A percentile compares a stretch with the other conserved stretches of the same genome.
Evolutionary conservation across 2,888 invertebrate genomes (phyloP).

Genomic region (Tetragonula carbonaria): DNA sequence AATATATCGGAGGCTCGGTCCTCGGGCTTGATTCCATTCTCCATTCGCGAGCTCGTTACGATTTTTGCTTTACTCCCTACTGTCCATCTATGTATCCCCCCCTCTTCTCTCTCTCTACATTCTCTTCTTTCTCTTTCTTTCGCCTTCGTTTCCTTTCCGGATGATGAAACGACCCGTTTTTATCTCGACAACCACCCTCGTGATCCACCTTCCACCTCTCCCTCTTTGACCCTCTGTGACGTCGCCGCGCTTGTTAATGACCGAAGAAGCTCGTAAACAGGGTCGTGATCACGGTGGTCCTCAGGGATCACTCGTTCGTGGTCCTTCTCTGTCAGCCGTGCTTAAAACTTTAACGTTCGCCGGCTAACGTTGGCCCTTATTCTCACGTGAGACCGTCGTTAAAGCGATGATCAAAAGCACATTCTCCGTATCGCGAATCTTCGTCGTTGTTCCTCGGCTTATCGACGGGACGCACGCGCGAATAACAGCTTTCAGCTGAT

Average conservation of each 20-base stretch:
- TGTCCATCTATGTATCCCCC: too few species aligned
- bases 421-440: conserved; percentile 11
- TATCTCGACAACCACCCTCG: conserved; percentile 51
- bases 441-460: conserved; percentile 6
- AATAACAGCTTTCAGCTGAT: background rate
- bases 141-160: conserved; percentile 11
- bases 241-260: conserved; percentile 57
- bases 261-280: conserved; percentile 67
- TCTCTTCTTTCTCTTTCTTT: conserved; percentile 5
- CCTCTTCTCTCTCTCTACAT: background rate
- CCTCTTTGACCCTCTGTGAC: conserved; percentile 10
- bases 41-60: conserved; percentile 26
- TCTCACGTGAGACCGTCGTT: conserved; percentile 62
- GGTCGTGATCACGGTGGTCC: conserved; percentile 67
- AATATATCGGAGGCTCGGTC: conserved; percentile 41
- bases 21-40: conserved; percentile 29
- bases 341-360: conserved; percentile 59
- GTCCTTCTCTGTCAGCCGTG: conserved; percentile 27
- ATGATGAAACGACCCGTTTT: conserved; percentile 39
- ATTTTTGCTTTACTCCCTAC: conserved; percentile 30
- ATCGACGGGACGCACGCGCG: background rate
- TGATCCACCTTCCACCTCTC: background rate
- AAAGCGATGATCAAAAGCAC: conserved; percentile 47
- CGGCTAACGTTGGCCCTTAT: conserved; percentile 64
- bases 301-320: conserved; percentile 50